A percentile compares a stretch with the other conserved stretches of the same genome.
Evolutionary conservation across 2,888 invertebrate species (phyloP).

Genomic region (Drosophila helvetica): DNA sequence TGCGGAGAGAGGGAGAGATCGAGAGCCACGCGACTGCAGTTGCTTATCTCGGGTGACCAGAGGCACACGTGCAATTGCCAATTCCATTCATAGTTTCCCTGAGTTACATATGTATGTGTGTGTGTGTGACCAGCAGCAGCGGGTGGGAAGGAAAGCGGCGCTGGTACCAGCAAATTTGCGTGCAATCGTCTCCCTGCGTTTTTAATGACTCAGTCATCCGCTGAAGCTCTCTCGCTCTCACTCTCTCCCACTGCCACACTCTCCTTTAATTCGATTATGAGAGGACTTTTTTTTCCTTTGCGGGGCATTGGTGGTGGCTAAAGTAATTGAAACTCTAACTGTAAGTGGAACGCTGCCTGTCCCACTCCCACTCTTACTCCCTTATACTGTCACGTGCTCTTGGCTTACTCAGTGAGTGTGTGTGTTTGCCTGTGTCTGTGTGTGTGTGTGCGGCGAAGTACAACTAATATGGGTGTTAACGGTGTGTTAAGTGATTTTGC

Average conservation of each 20-base stretch:
- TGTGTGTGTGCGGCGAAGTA: constrained; percentile 66
- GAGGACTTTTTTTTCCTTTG: constrained; percentile 17
- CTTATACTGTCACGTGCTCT: neutral
- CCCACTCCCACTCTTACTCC: constrained; percentile 45
- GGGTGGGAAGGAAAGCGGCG: constrained; percentile 28
- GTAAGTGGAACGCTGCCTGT: constrained; percentile 52
- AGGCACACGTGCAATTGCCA: constrained; percentile 66
- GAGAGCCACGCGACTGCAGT: constrained; percentile 74
- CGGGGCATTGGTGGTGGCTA: constrained; percentile 26
- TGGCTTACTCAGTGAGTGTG: neutral
- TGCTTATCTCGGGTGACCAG: constrained; percentile 84
- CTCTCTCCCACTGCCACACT: constrained; percentile 9
- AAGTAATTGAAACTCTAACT: constrained; percentile 72
- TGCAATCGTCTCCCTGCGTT: constrained; percentile 70
- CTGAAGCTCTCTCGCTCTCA: neutral
- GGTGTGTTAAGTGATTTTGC: constrained; percentile 78
- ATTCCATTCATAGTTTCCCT: constrained; percentile 59
- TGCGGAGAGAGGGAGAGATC: constrained; percentile 21
- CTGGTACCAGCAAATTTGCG: constrained; percentile 76
- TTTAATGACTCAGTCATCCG: constrained; percentile 68
- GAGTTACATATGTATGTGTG: constrained; percentile 28
- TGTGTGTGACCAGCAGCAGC: constrained; percentile 8
- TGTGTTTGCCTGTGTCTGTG: constrained; percentile 11
- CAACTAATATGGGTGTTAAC: constrained; percentile 81
- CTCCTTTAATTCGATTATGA: constrained; percentile 80